These are phyloP conservation scores for Eupithecia subumbrata DNA, from an alignment of 2,888 invertebrate genomes.

Conservation along the genomic window DNA sequence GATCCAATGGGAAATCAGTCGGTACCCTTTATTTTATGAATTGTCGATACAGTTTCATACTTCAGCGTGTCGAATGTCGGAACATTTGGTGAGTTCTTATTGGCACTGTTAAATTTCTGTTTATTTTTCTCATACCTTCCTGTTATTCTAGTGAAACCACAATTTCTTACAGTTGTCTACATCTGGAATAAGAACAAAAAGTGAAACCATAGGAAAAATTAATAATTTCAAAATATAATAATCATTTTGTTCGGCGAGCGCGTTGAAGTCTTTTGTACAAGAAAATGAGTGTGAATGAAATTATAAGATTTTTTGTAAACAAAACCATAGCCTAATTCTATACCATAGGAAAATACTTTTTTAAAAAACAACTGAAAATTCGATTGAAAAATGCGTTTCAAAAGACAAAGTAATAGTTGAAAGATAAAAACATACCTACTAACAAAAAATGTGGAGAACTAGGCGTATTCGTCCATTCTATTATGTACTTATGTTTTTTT, in stretches of 20 bases:
- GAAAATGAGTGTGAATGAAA: background rate
- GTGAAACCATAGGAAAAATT: background rate
- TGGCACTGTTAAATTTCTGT: constrained; percentile 23
- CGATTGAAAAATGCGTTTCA: background rate
- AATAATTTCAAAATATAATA: background rate
- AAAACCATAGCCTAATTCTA: background rate
- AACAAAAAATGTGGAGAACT: background rate
- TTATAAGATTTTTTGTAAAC: background rate
- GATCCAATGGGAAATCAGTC: constrained; percentile 53
- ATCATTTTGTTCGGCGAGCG: background rate
- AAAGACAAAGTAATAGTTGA: too few species aligned
- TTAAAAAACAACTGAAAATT: background rate
- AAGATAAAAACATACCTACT: background rate
- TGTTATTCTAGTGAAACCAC: background rate
- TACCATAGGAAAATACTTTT: background rate
- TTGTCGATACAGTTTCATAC: constrained; percentile 67
- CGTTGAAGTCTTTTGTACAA: background rate
- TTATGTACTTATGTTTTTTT: background rate
- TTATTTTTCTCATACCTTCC: background rate
- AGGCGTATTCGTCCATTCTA: background rate
- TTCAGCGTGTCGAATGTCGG: constrained; percentile 52
- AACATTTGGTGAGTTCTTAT: constrained; percentile 48
- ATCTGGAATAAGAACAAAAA: background rate
- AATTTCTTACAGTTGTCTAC: background rate
- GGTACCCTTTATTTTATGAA: constrained; percentile 67